Evolutionary conservation across 2,113 vertebrate genomes (phyloP).

Genomic region (Poeciliopsis turrubarensis): DNA sequence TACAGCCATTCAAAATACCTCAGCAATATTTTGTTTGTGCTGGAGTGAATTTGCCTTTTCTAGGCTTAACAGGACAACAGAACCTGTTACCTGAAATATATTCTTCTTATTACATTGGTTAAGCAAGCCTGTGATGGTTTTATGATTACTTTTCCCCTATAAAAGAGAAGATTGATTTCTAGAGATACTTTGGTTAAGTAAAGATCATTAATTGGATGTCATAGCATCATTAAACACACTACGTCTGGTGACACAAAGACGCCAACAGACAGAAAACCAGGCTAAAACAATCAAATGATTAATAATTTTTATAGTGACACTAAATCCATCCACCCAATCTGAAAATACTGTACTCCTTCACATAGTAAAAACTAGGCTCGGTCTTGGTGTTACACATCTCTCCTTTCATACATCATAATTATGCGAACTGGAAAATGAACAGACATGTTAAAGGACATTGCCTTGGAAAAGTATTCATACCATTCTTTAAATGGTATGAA

Average conservation of each 20-base stretch:
- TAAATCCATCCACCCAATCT: background rate
- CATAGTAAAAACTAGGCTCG: background rate
- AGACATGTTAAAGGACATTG: background rate
- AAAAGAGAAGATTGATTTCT: background rate
- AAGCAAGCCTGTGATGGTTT: background rate
- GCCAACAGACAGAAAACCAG: background rate
- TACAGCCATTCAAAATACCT: background rate
- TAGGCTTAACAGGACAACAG: background rate
- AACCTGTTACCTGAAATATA: background rate
- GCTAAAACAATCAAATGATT: constrained; percentile 1
- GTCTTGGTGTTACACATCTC: background rate
- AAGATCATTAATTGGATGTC: background rate
- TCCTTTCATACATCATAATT: background rate
- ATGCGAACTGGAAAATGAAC: background rate
- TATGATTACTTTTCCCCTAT: background rate
- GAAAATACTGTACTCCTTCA: background rate
- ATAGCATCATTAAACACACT: background rate
- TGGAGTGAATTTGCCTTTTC: background rate
- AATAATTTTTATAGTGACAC: background rate
- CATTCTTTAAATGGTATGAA: no score
- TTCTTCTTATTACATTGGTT: background rate
- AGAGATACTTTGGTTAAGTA: constrained; percentile 1
- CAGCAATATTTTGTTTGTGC: constrained; percentile 1
- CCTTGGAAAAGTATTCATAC: no score
- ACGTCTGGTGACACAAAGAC: background rate